Conservation (phyloP, 2,888 invertebrate genomes). For the Drosophila kuntzei region DNA sequence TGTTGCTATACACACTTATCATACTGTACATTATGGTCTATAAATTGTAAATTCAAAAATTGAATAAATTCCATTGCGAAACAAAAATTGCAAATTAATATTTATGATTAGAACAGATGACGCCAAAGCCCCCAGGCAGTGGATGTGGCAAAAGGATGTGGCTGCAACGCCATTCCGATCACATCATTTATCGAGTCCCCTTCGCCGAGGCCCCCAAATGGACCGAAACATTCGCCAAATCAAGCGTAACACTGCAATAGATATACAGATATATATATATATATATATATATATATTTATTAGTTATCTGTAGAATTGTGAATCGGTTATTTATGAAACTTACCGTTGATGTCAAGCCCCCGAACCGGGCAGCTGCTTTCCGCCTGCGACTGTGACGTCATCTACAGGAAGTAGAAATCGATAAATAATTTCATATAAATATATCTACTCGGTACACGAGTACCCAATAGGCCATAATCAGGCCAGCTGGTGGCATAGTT, state of each 20-base stretch:
- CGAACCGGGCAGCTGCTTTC: conserved; percentile 40
- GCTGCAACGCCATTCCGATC: conserved; percentile 9
- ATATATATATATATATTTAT: background rate
- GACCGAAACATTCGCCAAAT: conserved; percentile 26
- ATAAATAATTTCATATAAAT: conserved; percentile 23
- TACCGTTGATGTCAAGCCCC: conserved; percentile 47
- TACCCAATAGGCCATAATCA: background rate
- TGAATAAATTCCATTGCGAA: conserved; percentile 69
- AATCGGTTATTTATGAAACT: conserved; percentile 33
- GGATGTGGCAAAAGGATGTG: conserved; percentile 11
- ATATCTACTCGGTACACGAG: background rate
- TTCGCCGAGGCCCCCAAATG: conserved; percentile 26
- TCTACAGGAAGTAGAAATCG: conserved; percentile 53
- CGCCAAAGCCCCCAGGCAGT: conserved; percentile 47
- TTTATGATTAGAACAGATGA: conserved; percentile 79
- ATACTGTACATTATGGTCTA: conserved; percentile 79
- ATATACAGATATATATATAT: background rate
- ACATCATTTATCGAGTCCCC: conserved; percentile 5
- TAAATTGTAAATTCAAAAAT: conserved; percentile 50
- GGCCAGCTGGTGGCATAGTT: conserved; percentile 30
- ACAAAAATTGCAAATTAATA: conserved; percentile 62
- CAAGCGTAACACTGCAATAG: conserved; percentile 44
- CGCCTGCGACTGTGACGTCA: conserved; percentile 69
- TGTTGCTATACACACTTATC: conserved; percentile 32
- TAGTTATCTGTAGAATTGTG: background rate